Conservation (phyloP, 2,797 vertebrate genomes). For the Anabas testudineus region DNA sequence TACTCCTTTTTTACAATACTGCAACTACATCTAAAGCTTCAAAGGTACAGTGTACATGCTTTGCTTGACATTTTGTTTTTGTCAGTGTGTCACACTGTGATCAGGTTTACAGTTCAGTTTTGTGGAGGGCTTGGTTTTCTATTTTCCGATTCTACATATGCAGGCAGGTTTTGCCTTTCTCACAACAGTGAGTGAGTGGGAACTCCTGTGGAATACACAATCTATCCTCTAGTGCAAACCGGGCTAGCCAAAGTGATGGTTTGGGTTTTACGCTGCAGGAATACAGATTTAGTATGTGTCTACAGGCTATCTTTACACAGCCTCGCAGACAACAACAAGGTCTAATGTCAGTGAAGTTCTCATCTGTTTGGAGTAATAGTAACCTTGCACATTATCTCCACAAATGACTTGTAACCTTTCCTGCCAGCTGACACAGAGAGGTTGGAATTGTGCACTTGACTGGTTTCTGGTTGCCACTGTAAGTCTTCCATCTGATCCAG, state of each 20-base stretch:
- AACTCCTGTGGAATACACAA: not conserved
- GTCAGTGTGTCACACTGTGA: not conserved
- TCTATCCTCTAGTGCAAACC: not conserved
- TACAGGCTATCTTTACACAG: not conserved
- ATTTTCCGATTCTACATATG: too few species aligned
- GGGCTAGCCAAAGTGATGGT: not conserved
- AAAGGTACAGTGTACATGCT: conserved; percentile 3
- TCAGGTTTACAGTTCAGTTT: too few species aligned
- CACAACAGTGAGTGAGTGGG: not conserved
- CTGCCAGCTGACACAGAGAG: not conserved
- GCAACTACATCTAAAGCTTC: conserved; percentile 26
- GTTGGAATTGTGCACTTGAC: not conserved
- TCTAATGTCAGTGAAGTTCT: not conserved
- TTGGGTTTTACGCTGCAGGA: not conserved
- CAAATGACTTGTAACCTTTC: not conserved
- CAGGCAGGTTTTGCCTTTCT: too few species aligned
- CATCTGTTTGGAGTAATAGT: not conserved
- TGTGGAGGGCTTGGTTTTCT: too few species aligned
- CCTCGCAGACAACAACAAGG: not conserved
- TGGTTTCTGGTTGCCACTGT: not conserved
- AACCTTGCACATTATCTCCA: not conserved
- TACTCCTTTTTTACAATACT: conserved; percentile 16
- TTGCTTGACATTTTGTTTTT: not conserved
- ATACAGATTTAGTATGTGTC: not conserved
- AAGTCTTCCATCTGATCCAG: conserved; percentile 5